Evolutionary conservation across 2,113 vertebrate genomes (phyloP).

Genomic region (Aldabrachelys gigantea): DNA sequence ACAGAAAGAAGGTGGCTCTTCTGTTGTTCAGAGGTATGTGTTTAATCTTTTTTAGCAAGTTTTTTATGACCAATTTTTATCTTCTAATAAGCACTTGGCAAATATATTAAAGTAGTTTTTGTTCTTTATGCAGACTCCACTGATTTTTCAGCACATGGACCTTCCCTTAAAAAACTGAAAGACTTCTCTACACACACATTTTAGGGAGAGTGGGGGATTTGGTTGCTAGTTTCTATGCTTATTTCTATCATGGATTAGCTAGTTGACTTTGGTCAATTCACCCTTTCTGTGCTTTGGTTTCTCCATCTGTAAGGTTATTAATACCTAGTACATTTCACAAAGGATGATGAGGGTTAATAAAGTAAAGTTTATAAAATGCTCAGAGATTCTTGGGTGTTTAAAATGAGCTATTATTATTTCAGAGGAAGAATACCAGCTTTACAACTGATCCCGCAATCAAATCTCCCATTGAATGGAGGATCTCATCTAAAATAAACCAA

Average conservation of each 20-base stretch:
- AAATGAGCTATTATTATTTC: neutral
- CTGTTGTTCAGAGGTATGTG: neutral
- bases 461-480: neutral
- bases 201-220: neutral
- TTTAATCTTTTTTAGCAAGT: slow-evolving; percentile 55
- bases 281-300: neutral
- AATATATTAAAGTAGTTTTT: neutral
- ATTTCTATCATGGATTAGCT: neutral
- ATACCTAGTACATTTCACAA: neutral
- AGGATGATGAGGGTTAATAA: neutral
- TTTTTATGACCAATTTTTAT: slow-evolving; percentile 27
- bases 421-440: neutral
- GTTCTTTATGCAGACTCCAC: neutral
- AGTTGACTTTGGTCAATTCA: neutral
- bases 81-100: neutral
- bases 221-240: neutral
- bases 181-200: neutral
- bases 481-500: neutral
- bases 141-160: neutral
- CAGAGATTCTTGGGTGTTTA: neutral
- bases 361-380: neutral
- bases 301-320: neutral
- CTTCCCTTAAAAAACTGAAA: slow-evolving; percentile 26
- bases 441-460: neutral
- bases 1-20: slow-evolving; percentile 44